Base-by-base conservation (phyloP, 2,113 vertebrate species). In the Anhinga rufa region DNA sequence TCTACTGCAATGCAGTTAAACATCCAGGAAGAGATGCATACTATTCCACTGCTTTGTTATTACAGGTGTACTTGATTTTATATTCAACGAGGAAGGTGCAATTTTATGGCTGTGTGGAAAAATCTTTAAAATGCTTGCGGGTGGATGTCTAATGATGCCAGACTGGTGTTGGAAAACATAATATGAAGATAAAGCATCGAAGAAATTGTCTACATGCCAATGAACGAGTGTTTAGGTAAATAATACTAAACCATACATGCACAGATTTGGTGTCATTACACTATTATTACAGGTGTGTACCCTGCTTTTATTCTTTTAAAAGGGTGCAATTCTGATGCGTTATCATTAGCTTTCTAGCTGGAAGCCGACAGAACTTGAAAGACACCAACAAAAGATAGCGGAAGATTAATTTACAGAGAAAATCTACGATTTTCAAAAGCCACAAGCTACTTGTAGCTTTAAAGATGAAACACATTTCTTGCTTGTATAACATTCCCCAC, bases 31-130 rank as follows among this genome's bases (percentile, higher is more conserved):
- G 93, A 72, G 85, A 87, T 66, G 74, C 87, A 57, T 7, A 54
- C 46, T 51, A 61, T 69, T 87, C 76, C 88, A 49, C 70, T 46
- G 90, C 83, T 96, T 86, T 97, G 95, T 95, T 97, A 93, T 95
- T 96, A 94, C 94, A 97, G 93, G 88, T 97, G 96, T 90, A 74
- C 65, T 96, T 61, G 40, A 91, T 93, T 92, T 86, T 15, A 85
- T 11, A 88, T 86, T 74, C 92, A 57, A 18, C 0, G 0, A 91
- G 88, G 54, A 97, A 94, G 95, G 93, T 89, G 91, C 69, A 78
- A 83, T 90, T 96, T 96, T 86, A 96, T 32, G 92, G 90, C 86
- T 61, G 57, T 40, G 65, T 82, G 94, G 94, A 93, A 88, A 95
- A 95, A 81, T 57, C 90, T 71, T 86, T 76, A 51, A 75, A 72